Evolutionary conservation across 2,113 vertebrate species (phyloP), one percentile per base, ranked within the genome.

Genomic region (Platichthys flesus): DNA sequence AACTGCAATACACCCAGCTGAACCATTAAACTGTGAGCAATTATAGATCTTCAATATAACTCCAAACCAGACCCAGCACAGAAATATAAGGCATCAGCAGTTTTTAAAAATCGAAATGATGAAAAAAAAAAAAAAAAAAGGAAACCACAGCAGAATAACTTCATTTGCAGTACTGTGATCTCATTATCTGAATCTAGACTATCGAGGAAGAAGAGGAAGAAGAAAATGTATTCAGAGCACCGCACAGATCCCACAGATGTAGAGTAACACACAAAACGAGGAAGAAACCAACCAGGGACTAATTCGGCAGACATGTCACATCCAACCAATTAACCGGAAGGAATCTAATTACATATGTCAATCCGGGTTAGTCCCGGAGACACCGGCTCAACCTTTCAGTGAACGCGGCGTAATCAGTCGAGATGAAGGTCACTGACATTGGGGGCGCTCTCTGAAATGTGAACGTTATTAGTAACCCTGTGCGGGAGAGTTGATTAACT

Each of bases 401-500:
- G 58, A 70, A 71, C 20, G 74, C 67, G 35, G 74, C 24, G 9
- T 69, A 81, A 88, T 86, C 78, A 86, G 68, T 91, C 84, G 76
- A 63, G 40, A 77, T 72, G 78, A 88, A 89, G 83, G 88, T 86
- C 83, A 64, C 66, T 28, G 75, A 82, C 83, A 76, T 3, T 10
- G 28, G 35, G 47, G 57, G 59, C 59, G 23, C 49, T 49, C 78
- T 78, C 68, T 58, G 52, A 68, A 85, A 83, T 67, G 85, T 74
- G 82, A 85, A 68, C 67, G 69, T 83, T 72, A 76, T 90, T 87
- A 88, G 82, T 81, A 31, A 74, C 68, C 54, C 67, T 73, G 85
- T 79, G 65, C 66, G 75, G 51, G 57, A 62, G 64, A 88, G 73
- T 62, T 85, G 88, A 88, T 87, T 90, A 85, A 81, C 74, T 81